phyloP scores from a whole-genome alignment of 2,113 vertebrate genomes.

The Rhynchomys soricoides region DNA sequence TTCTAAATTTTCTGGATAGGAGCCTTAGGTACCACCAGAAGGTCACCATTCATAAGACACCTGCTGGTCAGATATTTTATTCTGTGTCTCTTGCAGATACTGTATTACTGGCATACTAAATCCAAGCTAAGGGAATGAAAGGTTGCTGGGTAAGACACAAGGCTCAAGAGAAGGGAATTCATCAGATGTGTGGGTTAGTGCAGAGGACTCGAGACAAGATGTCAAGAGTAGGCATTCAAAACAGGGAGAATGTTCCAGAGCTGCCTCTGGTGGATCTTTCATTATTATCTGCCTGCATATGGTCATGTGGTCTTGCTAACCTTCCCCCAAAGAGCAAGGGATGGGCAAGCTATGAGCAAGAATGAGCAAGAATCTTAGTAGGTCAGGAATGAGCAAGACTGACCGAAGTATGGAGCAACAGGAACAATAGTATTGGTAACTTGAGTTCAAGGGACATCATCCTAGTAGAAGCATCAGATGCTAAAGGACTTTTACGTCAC shows the following conservation, averaged over 20 bases:
- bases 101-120: neutral
- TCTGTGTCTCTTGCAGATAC: neutral
- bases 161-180: neutral
- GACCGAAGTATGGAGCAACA: neutral
- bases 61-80: neutral
- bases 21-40: neutral
- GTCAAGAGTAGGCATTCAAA: neutral
- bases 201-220: neutral
- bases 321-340: neutral
- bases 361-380: neutral
- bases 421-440: neutral
- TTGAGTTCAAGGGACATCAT: neutral
- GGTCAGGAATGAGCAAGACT: neutral
- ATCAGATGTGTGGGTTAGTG: neutral
- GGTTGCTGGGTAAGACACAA: neutral
- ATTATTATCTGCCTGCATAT: neutral
- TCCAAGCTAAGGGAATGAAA: neutral
- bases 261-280: neutral
- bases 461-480: neutral
- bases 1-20: conserved; percentile 29
- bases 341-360: neutral
- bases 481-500: neutral
- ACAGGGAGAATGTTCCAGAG: neutral
- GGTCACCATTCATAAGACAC: neutral
- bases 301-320: neutral